Base-by-base conservation (phyloP, 2,888 invertebrate species). In the Catocala sponsa region DNA sequence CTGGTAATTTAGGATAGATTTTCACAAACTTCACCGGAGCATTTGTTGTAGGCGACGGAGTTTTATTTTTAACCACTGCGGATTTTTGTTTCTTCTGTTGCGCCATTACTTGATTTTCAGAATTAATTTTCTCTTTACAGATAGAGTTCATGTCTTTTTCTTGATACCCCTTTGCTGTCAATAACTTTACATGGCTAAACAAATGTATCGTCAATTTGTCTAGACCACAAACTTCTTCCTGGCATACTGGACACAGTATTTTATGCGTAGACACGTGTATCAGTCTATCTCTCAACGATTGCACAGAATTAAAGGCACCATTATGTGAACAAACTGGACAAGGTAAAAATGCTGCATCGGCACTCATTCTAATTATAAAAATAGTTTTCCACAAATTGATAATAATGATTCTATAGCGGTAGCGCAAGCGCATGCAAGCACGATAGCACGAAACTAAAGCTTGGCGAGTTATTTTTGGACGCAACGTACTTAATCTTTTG, bases 121-220 rank as follows among this genome's bases (percentile, higher is more conserved):
- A 59, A 74, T 77, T 81, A 38, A 65, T 43, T 77, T 80, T 80
- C 64, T 64, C 76, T 74, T 76, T 79, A 33, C 52, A 63, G 9
- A 76, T 71, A 50, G 48, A 49, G 41, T 53, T 61, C 63, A 73
- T 72, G 60, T 74, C 76, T 70, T 79, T 82, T 74, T 76, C 78
- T 64, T 65, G 38, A 51, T 53, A 64, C 57, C 69, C 78, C 74
- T 80, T 88, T 63, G 77, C 75, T 53, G 80, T 72, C 70, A 87
- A 71, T 61, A 95, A 82, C 72, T 91, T 90, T 5, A 96, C 95
- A 84, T 98, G 98, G 64, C 96, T 96, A 82, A 98, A 97, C 71
- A 98, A 92, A 88, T 98, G 98, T 81, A 98, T 97, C 0, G 98
- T 98, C 55, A 98, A 92, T 91, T 98, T 98, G 86, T 98, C 98